A percentile compares a stretch with the other conserved stretches of the same genome.
Evolutionary conservation across 2,888 invertebrate species (phyloP).

Genomic region (Malachius bipustulatus): DNA sequence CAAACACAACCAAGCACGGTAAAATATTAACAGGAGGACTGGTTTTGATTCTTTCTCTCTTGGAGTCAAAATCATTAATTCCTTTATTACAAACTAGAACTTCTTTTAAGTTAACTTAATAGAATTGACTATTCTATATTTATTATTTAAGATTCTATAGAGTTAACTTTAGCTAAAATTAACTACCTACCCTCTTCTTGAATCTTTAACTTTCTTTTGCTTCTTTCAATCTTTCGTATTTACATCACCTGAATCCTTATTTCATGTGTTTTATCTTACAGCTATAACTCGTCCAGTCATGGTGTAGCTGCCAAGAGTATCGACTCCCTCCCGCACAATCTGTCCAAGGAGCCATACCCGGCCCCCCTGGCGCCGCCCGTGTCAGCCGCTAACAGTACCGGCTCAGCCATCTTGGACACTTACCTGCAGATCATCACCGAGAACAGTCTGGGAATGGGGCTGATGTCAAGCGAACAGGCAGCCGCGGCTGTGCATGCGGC

Average conservation of each 20-base stretch:
- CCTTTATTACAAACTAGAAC: too few species aligned
- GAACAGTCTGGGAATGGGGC: slow-evolving; percentile 59
- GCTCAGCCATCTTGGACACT: slow-evolving; percentile 73
- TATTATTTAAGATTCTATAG: too few species aligned
- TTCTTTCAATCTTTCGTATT: neutral
- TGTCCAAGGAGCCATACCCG: slow-evolving; percentile 56
- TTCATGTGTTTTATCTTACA: slow-evolving; percentile 41
- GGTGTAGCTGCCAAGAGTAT: slow-evolving; percentile 57
- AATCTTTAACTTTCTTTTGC: too few species aligned
- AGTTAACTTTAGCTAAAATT: too few species aligned
- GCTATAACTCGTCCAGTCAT: slow-evolving; percentile 32
- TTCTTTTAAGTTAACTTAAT: too few species aligned
- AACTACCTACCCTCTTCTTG: too few species aligned
- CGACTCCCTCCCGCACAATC: slow-evolving; percentile 48
- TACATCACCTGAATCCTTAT: neutral
- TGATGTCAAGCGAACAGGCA: slow-evolving; percentile 51
- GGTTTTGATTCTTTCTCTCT: too few species aligned
- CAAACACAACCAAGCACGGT: too few species aligned
- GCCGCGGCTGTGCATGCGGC: slow-evolving; percentile 63
- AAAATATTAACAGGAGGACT: too few species aligned
- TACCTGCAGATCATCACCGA: slow-evolving; percentile 82
- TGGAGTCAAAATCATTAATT: too few species aligned
- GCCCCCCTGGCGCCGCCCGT: slow-evolving; percentile 42
- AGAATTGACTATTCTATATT: too few species aligned
- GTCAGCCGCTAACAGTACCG: slow-evolving; percentile 42